Conservation (phyloP, 2,797 vertebrate genomes). For the Hyperoplus lanceolatus region DNA sequence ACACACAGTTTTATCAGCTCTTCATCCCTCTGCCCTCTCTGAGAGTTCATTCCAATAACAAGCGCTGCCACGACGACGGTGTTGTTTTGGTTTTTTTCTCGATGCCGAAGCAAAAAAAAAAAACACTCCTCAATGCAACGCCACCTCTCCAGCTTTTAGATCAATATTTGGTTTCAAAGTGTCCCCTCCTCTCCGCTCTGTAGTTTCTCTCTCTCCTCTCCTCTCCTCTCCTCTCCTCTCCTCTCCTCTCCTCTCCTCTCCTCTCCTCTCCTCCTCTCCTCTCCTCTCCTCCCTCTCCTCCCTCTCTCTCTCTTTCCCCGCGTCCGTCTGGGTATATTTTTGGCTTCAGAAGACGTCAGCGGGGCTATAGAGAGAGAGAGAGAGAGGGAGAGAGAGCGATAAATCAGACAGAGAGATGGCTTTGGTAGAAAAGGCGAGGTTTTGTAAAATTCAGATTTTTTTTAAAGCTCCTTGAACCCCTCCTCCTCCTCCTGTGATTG, state of each 20-base stretch:
- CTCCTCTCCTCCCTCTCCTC: conserved; percentile 75
- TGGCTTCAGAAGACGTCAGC: conserved; percentile 82
- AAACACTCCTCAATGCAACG: conserved; percentile 59
- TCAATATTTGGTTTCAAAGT: conserved; percentile 84
- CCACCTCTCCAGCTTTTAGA: conserved; percentile 74
- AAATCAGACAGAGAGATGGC: conserved; percentile 84
- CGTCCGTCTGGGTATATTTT: conserved; percentile 82
- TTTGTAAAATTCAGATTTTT: conserved; percentile 73
- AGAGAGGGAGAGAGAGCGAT: conserved; percentile 64
- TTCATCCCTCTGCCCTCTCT: conserved; percentile 73
- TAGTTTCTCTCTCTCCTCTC: conserved; percentile 76
- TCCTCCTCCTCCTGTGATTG: conserved; percentile 69
- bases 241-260: conserved; percentile 70
- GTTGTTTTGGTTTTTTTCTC: conserved; percentile 21
- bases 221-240: conserved; percentile 68
- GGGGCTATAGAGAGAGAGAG: conserved; percentile 38
- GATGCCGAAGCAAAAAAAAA: conserved; percentile 56
- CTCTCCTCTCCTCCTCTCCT: conserved; percentile 13
- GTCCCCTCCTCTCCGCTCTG: conserved; percentile 69
- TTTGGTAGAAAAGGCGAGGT: conserved; percentile 87
- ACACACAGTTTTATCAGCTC: conserved; percentile 55
- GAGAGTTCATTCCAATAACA: neutral
- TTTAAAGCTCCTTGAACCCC: conserved; percentile 78
- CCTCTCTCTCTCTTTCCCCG: conserved; percentile 67
- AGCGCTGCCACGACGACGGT: too few relatives aligned